phyloP scores from a whole-genome alignment of 2,797 vertebrate genomes.

The Pterois miles region DNA sequence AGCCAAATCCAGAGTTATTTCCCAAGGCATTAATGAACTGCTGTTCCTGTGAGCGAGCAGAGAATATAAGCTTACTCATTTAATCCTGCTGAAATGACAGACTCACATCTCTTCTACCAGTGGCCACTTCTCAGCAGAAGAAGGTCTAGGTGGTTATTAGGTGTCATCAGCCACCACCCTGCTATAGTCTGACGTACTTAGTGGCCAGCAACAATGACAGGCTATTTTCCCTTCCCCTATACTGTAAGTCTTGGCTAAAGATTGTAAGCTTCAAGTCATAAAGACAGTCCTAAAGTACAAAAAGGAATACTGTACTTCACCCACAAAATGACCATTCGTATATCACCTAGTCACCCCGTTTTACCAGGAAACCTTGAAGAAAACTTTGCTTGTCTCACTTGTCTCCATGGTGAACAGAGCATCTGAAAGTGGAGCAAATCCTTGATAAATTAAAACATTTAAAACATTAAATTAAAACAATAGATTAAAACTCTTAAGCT shows the following conservation, averaged over 20 bases:
- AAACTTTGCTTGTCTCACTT: neutral
- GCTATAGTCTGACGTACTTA: neutral
- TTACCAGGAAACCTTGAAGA: neutral
- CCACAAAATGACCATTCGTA: neutral
- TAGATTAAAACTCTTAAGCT: too few relatives aligned
- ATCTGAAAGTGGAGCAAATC: neutral
- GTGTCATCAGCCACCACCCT: conserved; percentile 15
- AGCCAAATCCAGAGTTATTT: neutral
- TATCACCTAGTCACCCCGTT: neutral
- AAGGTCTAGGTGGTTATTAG: conserved; percentile 20
- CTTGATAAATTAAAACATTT: too few relatives aligned
- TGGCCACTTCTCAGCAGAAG: neutral
- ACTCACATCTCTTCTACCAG: neutral
- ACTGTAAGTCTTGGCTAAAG: neutral
- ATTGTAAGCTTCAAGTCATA: neutral
- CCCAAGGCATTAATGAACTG: neutral
- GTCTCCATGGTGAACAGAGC: neutral
- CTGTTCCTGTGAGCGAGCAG: neutral
- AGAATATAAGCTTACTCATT: neutral
- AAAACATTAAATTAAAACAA: too few relatives aligned
- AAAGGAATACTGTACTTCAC: neutral
- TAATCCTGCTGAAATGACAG: conserved; percentile 11
- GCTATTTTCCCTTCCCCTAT: neutral
- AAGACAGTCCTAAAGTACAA: neutral
- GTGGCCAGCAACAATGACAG: neutral